phyloP scores from a whole-genome alignment of 2,113 vertebrate genomes.

The Rallus limicola region DNA sequence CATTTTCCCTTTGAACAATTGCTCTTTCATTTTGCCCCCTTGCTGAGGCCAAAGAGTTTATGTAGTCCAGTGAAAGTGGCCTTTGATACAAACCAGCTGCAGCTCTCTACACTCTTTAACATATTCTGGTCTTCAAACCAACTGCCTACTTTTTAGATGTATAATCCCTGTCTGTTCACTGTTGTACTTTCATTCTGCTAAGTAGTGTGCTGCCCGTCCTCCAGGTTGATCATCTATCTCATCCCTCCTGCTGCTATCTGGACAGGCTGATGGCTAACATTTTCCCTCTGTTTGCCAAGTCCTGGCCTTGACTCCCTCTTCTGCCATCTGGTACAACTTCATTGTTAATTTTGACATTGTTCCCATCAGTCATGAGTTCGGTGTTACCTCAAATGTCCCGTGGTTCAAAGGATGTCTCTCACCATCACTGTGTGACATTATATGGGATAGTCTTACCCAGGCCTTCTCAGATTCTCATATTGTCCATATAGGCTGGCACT shows the following conservation, averaged over 20 bases:
- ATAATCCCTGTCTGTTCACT: background rate
- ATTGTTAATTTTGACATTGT: slow-evolving; percentile 2
- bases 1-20: background rate
- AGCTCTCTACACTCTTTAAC: background rate
- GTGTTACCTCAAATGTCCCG: background rate
- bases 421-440: background rate
- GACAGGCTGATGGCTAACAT: slow-evolving; percentile 41
- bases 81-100: background rate
- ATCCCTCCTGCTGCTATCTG: slow-evolving; percentile 37
- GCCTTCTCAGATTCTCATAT: background rate
- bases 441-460: background rate
- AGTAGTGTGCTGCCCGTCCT: slow-evolving; percentile 21
- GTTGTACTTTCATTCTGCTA: background rate
- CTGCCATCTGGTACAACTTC: slow-evolving; percentile 61
- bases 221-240: slow-evolving; percentile 39
- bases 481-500: background rate
- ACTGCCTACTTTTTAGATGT: background rate
- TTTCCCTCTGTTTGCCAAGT: slow-evolving; percentile 35
- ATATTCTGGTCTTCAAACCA: background rate
- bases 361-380: background rate
- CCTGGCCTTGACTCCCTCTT: slow-evolving; percentile 29
- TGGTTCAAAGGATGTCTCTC: background rate
- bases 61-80: background rate
- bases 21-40: background rate
- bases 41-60: background rate